Base-by-base conservation (phyloP, 2,888 invertebrate genomes). In the Eurytoma californica region DNA sequence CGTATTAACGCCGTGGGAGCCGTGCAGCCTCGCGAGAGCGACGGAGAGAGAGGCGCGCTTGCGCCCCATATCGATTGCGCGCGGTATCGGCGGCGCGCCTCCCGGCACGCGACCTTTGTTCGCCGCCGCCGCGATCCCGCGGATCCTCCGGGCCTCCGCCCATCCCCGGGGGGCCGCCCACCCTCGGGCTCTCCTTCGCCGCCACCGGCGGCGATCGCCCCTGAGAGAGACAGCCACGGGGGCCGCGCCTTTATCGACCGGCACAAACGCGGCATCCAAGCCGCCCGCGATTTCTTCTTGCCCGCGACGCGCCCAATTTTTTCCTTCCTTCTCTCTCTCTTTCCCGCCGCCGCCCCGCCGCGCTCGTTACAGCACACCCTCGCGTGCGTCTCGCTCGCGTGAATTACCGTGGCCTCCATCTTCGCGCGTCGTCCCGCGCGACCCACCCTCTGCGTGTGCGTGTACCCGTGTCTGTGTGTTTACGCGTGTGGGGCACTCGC, bases 191-290 rank as follows among this genome's bases (percentile, higher is more conserved):
- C 24, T 28, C 28, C 24, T 72, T 60, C 58, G 61, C 66, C 74
- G 74, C 39, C 39, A 49, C 49, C 28, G 66, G 16, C 47, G 30
- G n/a, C 16, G 61, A 14, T 16, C 57, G 63, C 39, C 39, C 39
- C 66, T 16, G 47, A 39, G 55, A 30, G 39, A 53, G 61, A 55
- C 28, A 24, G 49, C 28, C 12, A 60, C n/a, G 12, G 49, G 16
- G n/a, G 77, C 80, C 80, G 80, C 80, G 65, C 80, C 80, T 80
- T 75, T 80, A 80, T 80, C 80, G 80, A 80, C 80, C 75, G 77
- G 57, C 66, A 47, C 30, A 30, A 30, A 51, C 80, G 47, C 74
- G 77, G 69, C 73, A 58, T 57, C 28, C 70, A 18, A 13, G 18
- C 60, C 55, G 28, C 57, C 53, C 49, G 28, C 51, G 61, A 61